Percentiles rank a stretch among this genome's conserved stretches.
phyloP scores from a whole-genome alignment of 2,888 invertebrate genomes.

The Drosophila antonietae region DNA sequence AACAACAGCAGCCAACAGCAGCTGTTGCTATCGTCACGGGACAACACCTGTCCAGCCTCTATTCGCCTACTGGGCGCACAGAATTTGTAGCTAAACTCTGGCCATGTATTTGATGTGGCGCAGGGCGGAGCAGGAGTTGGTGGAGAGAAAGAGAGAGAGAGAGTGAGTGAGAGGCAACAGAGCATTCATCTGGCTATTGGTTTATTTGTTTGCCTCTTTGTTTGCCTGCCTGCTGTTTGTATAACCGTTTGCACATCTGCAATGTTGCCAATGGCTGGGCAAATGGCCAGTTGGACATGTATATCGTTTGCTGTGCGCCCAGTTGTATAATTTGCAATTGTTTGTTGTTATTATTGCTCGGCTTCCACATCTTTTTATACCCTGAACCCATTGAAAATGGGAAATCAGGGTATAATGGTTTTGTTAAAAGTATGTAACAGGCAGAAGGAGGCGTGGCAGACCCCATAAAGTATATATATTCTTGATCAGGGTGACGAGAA shows the following conservation, averaged over 20 bases:
- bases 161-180: background rate
- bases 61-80: slow-evolving; percentile 66
- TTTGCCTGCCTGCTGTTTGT: slow-evolving; percentile 43
- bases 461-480: too few relatives aligned
- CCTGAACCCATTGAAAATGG: too few relatives aligned
- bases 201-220: slow-evolving; percentile 38
- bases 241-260: slow-evolving; percentile 70
- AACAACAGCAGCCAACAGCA: slow-evolving; percentile 15
- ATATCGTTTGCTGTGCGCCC: slow-evolving; percentile 67
- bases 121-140: background rate
- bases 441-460: too few relatives aligned
- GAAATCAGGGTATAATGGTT: too few relatives aligned
- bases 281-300: slow-evolving; percentile 23
- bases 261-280: slow-evolving; percentile 39
- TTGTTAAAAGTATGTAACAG: too few relatives aligned
- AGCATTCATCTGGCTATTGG: slow-evolving; percentile 30
- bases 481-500: too few relatives aligned
- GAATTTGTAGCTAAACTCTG: slow-evolving; percentile 32
- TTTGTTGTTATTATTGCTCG: slow-evolving; percentile 67
- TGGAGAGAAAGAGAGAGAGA: background rate
- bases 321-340: slow-evolving; percentile 76
- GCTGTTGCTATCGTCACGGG: slow-evolving; percentile 25
- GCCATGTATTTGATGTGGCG: slow-evolving; percentile 4
- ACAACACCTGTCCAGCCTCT: slow-evolving; percentile 59
- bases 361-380: background rate